Evolutionary conservation across 2,113 vertebrate species (phyloP), one percentile per base, ranked within the genome.

Genomic region (Oreotrochilus melanogaster): DNA sequence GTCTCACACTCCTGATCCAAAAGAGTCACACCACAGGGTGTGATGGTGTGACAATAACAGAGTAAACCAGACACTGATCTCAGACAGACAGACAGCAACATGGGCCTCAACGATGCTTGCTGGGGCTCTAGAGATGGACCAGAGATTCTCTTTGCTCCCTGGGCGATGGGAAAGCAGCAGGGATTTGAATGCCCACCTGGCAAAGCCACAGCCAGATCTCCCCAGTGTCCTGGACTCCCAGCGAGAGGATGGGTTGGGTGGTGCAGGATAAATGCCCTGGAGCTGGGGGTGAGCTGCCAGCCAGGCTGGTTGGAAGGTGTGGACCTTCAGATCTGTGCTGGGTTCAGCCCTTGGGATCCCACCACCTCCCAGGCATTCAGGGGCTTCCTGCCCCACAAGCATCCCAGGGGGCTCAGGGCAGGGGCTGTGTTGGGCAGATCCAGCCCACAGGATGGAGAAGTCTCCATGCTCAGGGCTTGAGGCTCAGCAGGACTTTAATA

Each of bases 391-490:
- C 45, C 15, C 2, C 1, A 42, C 5, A 7, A 16, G 22, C 27
- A n/a, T 1, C 3, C 1, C 0, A 2, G 14, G 12, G 16, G 25
- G 39, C 31, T 0, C 0, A 30, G 47, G 8, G 14, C 0, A 30
- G 47, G 39, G 39, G 11, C 22, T 78, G 31, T 0, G 0, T 0
- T 4, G 43, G 18, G 21, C 43, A 86, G 37, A 23, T 25, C 30
- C 53, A 58, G 67, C 30, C 27, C 71, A 58, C 0, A 1, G 67
- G 37, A 31, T 0, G 3, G 75, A 8, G 6, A 45, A 39, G 10
- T 13, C 39, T 43, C 65, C 23, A 3, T 4, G 27, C 28, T 51
- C 50, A 43, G 80, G 54, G 23, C 30, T n/a, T 18, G 62, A 71
- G 35, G 28, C 54, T 73, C 5, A 3, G 84, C 53, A 72, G 35